Conservation (phyloP, 2,113 vertebrate species). For the Pomatostomus ruficeps region DNA sequence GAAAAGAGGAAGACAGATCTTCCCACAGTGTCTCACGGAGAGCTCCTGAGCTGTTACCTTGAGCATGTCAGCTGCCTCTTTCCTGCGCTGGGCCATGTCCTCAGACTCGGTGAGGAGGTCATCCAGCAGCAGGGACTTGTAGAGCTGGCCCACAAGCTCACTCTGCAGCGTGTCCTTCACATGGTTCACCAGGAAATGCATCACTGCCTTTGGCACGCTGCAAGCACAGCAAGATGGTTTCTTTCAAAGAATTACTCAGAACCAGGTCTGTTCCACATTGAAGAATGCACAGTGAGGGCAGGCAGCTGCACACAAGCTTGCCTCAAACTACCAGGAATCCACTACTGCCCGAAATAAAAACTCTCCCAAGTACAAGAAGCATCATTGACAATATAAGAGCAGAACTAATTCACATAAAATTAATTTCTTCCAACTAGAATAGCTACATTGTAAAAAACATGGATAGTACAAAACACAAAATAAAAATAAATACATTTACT, state of each 20-base stretch:
- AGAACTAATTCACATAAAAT: background rate
- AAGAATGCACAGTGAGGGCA: background rate
- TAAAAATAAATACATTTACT: background rate
- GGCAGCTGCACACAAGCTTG: background rate
- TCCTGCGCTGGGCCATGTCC: conserved; percentile 97
- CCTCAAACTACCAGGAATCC: background rate
- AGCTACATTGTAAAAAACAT: background rate
- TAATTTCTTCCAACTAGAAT: background rate
- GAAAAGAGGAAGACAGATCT: background rate
- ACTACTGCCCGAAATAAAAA: background rate
- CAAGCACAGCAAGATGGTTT: background rate
- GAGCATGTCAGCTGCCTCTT: conserved; percentile 95
- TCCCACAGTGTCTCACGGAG: background rate
- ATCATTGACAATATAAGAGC: background rate
- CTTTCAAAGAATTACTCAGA: background rate
- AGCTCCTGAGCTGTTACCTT: conserved; percentile 74
- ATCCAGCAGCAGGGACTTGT: conserved; percentile 87
- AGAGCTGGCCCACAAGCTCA: conserved; percentile 95
- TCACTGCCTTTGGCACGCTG: conserved; percentile 98
- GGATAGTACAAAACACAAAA: background rate
- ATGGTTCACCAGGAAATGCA: conserved; percentile 98
- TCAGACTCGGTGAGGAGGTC: conserved; percentile 96
- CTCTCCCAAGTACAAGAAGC: background rate
- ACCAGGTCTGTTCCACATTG: background rate
- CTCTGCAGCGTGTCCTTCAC: conserved; percentile 98